Percentiles rank a stretch among this genome's conserved stretches.
phyloP scores from a whole-genome alignment of 2,113 vertebrate species.

The Plestiodon gilberti region DNA sequence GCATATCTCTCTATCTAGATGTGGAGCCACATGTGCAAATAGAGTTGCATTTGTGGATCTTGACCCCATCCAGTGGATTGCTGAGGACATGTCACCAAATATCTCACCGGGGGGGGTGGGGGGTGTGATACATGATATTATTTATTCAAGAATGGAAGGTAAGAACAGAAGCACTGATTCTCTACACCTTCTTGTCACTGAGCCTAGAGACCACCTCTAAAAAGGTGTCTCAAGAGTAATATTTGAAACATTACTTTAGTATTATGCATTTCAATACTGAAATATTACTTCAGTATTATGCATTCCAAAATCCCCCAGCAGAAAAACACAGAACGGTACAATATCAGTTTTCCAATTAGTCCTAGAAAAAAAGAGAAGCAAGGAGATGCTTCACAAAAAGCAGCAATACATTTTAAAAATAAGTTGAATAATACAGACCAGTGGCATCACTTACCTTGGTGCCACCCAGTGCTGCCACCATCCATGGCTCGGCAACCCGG shows the following conservation, averaged over 20 bases:
- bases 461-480: no score
- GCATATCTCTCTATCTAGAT: neutral
- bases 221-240: neutral
- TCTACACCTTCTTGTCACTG: neutral
- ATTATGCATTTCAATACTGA: neutral
- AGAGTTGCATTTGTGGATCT: no score
- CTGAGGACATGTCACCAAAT: neutral
- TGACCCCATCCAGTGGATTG: neutral
- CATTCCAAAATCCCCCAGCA: neutral
- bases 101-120: no score
- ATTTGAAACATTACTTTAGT: neutral
- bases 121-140: no score
- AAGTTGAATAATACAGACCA: neutral
- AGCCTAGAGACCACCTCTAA: neutral
- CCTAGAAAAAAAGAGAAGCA: neutral
- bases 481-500: no score
- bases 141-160: no score
- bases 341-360: conserved; percentile 16
- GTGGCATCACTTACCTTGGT: no score
- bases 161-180: neutral
- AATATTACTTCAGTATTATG: neutral
- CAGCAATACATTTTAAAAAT: neutral
- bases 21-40: neutral
- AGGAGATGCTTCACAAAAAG: neutral
- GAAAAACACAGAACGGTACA: conserved; percentile 28